Conservation (phyloP, 1,140 invertebrate species). For the Solenopsis invicta region DNA sequence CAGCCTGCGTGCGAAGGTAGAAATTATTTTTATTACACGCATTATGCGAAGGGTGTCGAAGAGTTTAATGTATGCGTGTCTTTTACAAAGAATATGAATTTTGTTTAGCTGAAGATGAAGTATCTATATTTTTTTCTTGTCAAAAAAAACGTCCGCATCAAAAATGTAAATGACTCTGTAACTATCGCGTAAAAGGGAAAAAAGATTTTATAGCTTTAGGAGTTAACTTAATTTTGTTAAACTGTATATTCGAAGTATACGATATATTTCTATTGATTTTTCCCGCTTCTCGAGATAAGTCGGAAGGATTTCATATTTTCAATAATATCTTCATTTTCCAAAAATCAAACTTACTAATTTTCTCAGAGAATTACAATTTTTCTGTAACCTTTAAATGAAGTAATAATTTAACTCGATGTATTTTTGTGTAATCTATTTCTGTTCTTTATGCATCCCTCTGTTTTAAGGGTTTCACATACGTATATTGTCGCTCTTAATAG, state of each 20-base stretch:
- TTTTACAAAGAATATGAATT: neutral
- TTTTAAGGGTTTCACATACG: neutral
- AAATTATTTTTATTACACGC: neutral
- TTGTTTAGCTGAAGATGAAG: neutral
- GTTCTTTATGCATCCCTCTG: neutral
- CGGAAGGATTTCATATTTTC: neutral
- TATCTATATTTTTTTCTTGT: neutral
- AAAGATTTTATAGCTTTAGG: neutral
- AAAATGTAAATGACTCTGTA: neutral
- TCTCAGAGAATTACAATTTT: neutral
- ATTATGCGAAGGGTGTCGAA: neutral
- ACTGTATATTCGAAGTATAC: neutral
- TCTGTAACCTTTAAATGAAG: neutral
- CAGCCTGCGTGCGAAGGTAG: neutral
- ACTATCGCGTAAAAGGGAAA: neutral
- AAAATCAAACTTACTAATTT: neutral
- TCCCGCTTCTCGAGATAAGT: neutral
- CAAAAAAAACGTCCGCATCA: neutral
- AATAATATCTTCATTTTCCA: neutral
- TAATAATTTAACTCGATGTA: neutral
- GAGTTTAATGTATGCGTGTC: neutral
- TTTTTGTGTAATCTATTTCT: neutral
- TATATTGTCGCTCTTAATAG: slow-evolving; percentile 21
- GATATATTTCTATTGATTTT: neutral
- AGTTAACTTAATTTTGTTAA: neutral